Evolutionary conservation across 2,113 vertebrate species (phyloP), one percentile per base, ranked within the genome.

Genomic region (Lates calcarifer): DNA sequence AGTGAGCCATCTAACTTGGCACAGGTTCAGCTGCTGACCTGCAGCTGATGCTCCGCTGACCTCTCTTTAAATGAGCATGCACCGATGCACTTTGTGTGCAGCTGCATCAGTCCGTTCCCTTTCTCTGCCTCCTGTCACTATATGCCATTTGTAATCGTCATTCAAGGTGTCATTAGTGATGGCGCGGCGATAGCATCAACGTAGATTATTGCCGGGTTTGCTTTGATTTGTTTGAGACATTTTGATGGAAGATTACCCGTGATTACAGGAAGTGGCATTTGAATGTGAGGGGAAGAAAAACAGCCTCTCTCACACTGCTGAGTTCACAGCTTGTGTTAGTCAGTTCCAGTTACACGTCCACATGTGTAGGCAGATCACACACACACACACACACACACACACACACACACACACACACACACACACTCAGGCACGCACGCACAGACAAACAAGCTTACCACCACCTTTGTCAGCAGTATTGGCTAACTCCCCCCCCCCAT

Each of bases 391-490:
- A 28, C 51, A 15, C 61, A 37, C 47, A 79, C 64, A 49, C 68
- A 58, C 51, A 22, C 49, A 58, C 41, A 51, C 29, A 62, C 24
- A 62, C 47, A 49, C 74, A 67, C 60, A 76, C 49, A 51, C 49
- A 53, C 31, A 15, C 63, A 64, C 55, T 62, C 67, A n/a, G 74
- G 73, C 62, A 62, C 61, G 55, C 33, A 55, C 49, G 31, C 57
- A 63, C 33, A 81, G 17, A 61, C 56, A 86, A 82, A 86, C 77
- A 87, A 89, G 77, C 75, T 84, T 75, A 85, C 70, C 69, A 72
- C 55, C 73, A 82, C 69, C 83, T 90, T 84, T 90, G 89, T 91
- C 91, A 91, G 90, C 90, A 90, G 82, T 90, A 86, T 86, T 84
- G 86, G 76, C 76, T 62, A 74, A 83, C 79, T 68, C 85, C 65